Evolutionary conservation across 2,888 invertebrate species (phyloP).

Genomic region (Eledona agricola): DNA sequence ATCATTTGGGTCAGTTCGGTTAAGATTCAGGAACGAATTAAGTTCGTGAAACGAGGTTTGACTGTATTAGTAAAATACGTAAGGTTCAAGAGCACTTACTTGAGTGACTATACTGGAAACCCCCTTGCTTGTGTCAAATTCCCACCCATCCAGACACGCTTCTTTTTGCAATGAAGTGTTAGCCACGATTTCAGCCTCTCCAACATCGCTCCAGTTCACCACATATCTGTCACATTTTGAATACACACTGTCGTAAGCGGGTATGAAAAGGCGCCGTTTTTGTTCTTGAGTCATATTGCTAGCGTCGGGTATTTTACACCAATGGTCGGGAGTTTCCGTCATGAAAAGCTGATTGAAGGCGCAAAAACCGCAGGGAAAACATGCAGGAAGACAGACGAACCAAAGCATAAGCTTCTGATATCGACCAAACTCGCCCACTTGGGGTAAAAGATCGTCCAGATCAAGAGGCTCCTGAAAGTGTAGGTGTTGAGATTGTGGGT

Average conservation of each 20-base stretch:
- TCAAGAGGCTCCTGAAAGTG: slow-evolving; percentile 70
- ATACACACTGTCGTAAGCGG: slow-evolving; percentile 67
- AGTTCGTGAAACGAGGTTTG: too few species aligned
- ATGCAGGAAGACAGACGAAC: slow-evolving; percentile 88
- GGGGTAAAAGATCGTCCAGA: slow-evolving; percentile 84
- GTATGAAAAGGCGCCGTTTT: slow-evolving; percentile 73
- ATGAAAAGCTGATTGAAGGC: slow-evolving; percentile 94
- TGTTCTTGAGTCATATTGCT: slow-evolving; percentile 67
- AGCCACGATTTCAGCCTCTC: slow-evolving; percentile 54
- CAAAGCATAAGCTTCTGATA: slow-evolving; percentile 88
- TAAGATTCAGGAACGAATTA: too few species aligned
- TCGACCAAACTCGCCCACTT: slow-evolving; percentile 88
- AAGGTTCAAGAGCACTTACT: slow-evolving; percentile 67
- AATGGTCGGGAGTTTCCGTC: slow-evolving; percentile 86
- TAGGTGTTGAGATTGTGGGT: neutral
- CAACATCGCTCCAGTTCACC: slow-evolving; percentile 73
- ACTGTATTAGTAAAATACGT: too few species aligned
- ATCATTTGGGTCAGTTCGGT: too few species aligned
- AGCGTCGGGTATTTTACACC: slow-evolving; percentile 81
- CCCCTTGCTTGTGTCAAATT: slow-evolving; percentile 76
- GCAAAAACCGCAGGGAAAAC: slow-evolving; percentile 90
- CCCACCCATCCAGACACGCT: slow-evolving; percentile 79
- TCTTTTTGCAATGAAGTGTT: slow-evolving; percentile 72
- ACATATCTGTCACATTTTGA: slow-evolving; percentile 77
- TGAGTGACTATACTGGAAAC: slow-evolving; percentile 85